Evolutionary conservation across 2,113 vertebrate genomes (phyloP).

Genomic region (Pteruthius melanotis): DNA sequence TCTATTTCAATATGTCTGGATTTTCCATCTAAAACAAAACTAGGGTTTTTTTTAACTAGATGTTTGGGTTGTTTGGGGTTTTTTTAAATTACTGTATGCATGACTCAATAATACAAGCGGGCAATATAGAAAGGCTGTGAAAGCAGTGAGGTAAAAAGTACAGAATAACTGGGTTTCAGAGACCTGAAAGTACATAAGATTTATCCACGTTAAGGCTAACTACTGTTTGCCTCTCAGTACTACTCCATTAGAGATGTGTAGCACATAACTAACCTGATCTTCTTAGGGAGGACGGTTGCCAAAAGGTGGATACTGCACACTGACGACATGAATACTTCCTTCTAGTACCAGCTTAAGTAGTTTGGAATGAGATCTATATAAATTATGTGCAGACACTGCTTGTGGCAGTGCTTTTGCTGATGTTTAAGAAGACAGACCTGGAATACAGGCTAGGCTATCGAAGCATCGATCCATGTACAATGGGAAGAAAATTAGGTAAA

Average conservation of each 20-base stretch:
- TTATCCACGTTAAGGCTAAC: conserved; percentile 1
- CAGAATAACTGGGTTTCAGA: conserved; percentile 35
- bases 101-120: conserved; percentile 24
- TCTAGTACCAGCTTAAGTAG: neutral
- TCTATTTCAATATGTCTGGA: neutral
- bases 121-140: neutral
- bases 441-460: neutral
- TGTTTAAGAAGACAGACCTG: neutral
- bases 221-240: neutral
- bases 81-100: neutral
- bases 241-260: neutral
- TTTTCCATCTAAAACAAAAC: conserved; percentile 28
- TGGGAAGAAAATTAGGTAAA: neutral
- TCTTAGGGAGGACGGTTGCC: neutral
- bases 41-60: neutral
- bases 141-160: neutral
- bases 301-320: neutral
- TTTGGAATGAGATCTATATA: neutral
- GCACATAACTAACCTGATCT: neutral
- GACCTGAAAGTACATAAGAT: neutral
- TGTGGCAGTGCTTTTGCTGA: neutral
- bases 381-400: neutral
- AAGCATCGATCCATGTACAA: neutral
- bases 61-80: neutral
- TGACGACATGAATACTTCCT: neutral